Percentiles rank a stretch among this genome's conserved stretches.
Evolutionary conservation across 2,797 vertebrate genomes (phyloP).

Genomic region (Catostomus latipinnis): DNA sequence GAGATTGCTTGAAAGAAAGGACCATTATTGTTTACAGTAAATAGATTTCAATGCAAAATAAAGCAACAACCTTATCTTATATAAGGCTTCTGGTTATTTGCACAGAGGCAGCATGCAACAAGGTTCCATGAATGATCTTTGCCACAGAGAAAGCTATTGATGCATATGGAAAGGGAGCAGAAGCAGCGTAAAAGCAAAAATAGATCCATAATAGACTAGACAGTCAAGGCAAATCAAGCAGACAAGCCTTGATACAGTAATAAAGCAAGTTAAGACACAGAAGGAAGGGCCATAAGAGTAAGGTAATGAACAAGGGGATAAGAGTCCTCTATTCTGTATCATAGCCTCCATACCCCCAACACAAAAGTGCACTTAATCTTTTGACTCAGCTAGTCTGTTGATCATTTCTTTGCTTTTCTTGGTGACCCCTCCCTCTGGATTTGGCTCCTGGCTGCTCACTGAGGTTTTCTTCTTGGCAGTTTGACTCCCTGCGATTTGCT

Average conservation of each 20-base stretch:
- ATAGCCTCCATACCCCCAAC: constrained; percentile 64
- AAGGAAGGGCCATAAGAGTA: constrained; percentile 54
- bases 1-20: constrained; percentile 20
- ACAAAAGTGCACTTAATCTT: constrained; percentile 84
- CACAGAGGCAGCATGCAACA: constrained; percentile 49
- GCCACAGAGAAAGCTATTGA: constrained; percentile 39
- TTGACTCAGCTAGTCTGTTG: constrained; percentile 98
- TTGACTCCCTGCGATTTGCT: constrained; percentile 84
- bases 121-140: constrained; percentile 36
- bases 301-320: constrained; percentile 71
- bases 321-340: constrained; percentile 81
- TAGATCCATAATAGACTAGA: constrained; percentile 7
- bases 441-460: constrained; percentile 73
- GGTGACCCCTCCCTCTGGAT: constrained; percentile 85
- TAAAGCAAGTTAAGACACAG: constrained; percentile 10
- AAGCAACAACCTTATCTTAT: constrained; percentile 28
- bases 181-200: background rate
- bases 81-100: constrained; percentile 20
- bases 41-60: constrained; percentile 34
- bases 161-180: constrained; percentile 23
- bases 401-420: constrained; percentile 98
- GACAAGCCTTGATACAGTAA: constrained; percentile 34
- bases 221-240: constrained; percentile 44
- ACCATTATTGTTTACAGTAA: constrained; percentile 8
- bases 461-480: constrained; percentile 90